A percentile compares a stretch with the other conserved stretches of the same genome.
Conservation (phyloP, 1,140 invertebrate genomes). For the Nymphalis io region DNA sequence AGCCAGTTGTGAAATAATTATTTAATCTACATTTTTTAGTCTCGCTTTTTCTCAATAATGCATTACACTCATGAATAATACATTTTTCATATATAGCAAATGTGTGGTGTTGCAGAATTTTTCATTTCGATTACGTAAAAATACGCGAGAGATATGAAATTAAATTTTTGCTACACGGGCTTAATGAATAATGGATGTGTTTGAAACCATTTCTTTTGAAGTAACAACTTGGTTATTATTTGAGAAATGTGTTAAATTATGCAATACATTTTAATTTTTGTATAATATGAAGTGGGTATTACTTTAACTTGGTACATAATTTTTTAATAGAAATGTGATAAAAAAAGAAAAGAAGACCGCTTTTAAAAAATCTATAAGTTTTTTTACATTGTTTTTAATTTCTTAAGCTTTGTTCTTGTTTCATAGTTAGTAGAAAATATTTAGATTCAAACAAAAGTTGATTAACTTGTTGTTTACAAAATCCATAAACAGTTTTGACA, state of each 20-base stretch:
- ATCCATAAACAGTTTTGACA: no score
- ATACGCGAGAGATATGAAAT: conserved; percentile 6
- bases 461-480: no score
- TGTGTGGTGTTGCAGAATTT: background rate
- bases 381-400: no score
- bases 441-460: no score
- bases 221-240: background rate
- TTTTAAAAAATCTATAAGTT: no score
- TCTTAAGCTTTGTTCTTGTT: no score
- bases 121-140: conserved; percentile 8
- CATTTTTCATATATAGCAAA: conserved; percentile 9
- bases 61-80: conserved; percentile 8
- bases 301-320: no score
- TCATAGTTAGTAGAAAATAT: no score
- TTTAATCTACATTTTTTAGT: background rate
- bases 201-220: background rate
- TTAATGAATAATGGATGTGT: conserved; percentile 16
- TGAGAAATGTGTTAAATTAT: background rate
- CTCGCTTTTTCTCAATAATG: conserved; percentile 2
- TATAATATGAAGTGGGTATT: no score
- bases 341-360: no score
- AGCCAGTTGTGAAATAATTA: background rate
- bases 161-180: background rate
- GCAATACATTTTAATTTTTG: background rate
- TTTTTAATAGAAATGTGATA: no score